Evolutionary conservation across 2,797 vertebrate species (phyloP).

Genomic region (Hephaestus fuliginosus): DNA sequence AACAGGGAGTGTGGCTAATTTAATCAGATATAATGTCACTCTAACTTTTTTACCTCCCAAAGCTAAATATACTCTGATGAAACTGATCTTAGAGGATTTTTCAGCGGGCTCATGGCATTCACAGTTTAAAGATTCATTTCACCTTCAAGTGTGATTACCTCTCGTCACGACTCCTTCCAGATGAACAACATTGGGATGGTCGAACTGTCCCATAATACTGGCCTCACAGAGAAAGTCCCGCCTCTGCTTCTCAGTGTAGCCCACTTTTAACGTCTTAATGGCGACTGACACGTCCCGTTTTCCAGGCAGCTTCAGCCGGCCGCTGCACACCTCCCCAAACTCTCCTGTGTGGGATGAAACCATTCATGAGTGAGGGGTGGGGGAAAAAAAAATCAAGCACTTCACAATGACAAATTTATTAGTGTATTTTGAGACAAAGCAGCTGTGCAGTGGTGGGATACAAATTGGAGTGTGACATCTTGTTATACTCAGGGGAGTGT

Average conservation of each 20-base stretch:
- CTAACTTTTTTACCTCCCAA: constrained; percentile 37
- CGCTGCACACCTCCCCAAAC: constrained; percentile 98
- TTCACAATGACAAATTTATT: constrained; percentile 74
- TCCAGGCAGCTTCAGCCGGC: constrained; percentile 95
- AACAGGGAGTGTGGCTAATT: constrained; percentile 64
- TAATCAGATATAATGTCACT: constrained; percentile 65
- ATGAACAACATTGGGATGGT: constrained; percentile 98
- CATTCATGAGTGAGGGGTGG: constrained; percentile 49
- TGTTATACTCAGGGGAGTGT: constrained; percentile 75
- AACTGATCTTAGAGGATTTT: background rate
- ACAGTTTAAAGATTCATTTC: background rate
- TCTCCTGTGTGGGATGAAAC: constrained; percentile 87
- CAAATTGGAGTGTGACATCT: constrained; percentile 77
- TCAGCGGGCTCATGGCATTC: background rate
- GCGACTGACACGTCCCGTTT: constrained; percentile 95
- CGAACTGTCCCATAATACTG: constrained; percentile 99
- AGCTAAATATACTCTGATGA: constrained; percentile 21
- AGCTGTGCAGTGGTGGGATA: constrained; percentile 74
- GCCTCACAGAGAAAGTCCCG: constrained; percentile 98
- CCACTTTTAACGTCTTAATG: constrained; percentile 98
- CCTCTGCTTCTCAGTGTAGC: constrained; percentile 97
- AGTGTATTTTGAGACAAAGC: constrained; percentile 74
- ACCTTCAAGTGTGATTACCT: constrained; percentile 83
- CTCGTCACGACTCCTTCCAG: constrained; percentile 98
- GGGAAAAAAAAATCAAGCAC: constrained; percentile 34